Percentiles rank a stretch among this genome's conserved stretches.
Evolutionary conservation across 2,113 vertebrate genomes (phyloP).

Genomic region (Sigmodon hispidus): DNA sequence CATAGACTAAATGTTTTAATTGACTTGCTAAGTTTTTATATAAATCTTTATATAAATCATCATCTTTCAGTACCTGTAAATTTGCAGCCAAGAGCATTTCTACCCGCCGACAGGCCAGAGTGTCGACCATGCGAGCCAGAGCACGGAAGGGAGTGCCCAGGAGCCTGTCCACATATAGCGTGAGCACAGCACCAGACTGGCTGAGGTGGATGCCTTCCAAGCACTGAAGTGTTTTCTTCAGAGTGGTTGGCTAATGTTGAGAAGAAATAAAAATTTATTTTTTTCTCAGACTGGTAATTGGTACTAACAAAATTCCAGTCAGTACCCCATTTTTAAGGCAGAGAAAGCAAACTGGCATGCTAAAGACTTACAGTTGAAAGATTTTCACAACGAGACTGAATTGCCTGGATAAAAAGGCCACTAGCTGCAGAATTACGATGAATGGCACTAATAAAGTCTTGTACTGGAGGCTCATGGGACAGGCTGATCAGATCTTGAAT

Average conservation of each 20-base stretch:
- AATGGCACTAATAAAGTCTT: slow-evolving; percentile 98
- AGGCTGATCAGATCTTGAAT: slow-evolving; percentile 96
- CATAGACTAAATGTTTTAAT: accelerated
- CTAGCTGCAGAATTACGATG: slow-evolving; percentile 98
- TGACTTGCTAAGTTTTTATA: background rate
- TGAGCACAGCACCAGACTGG: slow-evolving; percentile 96
- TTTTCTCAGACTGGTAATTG: background rate
- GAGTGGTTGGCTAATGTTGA: slow-evolving; percentile 89
- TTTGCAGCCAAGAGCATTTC: slow-evolving; percentile 98
- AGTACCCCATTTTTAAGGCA: background rate
- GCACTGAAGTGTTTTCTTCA: slow-evolving; percentile 97
- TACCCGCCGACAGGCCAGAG: slow-evolving; percentile 95
- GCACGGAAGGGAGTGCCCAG: slow-evolving; percentile 94
- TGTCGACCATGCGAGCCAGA: slow-evolving; percentile 97
- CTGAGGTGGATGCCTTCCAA: slow-evolving; percentile 98
- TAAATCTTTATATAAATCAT: background rate
- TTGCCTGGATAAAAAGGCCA: slow-evolving; percentile 98
- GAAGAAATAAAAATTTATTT: background rate
- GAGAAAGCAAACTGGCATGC: background rate
- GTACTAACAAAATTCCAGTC: background rate
- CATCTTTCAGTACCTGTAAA: slow-evolving; percentile 88
- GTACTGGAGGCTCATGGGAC: slow-evolving; percentile 97
- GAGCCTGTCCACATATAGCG: slow-evolving; percentile 95
- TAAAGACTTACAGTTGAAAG: slow-evolving; percentile 90
- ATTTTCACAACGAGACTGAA: slow-evolving; percentile 97